Conservation (phyloP, 2,888 invertebrate genomes). For the Clusia tigrina region DNA sequence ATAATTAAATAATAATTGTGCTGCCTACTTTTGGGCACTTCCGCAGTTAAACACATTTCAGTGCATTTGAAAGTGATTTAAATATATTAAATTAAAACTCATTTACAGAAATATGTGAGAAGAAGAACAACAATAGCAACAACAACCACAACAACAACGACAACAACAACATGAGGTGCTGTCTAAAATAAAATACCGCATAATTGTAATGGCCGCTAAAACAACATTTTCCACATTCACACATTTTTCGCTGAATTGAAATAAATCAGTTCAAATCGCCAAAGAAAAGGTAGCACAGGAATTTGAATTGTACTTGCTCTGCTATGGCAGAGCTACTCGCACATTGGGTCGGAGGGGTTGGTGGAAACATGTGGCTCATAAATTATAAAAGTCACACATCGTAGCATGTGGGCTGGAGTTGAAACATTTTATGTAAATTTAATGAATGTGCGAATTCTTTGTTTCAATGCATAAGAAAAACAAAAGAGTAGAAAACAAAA, state of each 20-base stretch:
- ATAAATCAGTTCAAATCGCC: slow-evolving; percentile 3
- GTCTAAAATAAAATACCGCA: background rate
- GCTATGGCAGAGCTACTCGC: too few relatives aligned
- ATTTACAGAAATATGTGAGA: background rate
- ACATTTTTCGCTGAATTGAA: slow-evolving; percentile 3
- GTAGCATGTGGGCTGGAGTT: background rate
- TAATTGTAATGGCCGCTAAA: slow-evolving; percentile 9
- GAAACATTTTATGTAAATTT: background rate
- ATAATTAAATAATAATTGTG: background rate
- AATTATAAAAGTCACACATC: slow-evolving; percentile 2
- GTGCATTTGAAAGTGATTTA: background rate
- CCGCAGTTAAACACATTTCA: background rate
- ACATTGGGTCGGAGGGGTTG: background rate
- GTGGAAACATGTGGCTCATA: slow-evolving; percentile 1
- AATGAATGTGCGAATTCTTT: slow-evolving; percentile 9
- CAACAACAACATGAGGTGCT: too few relatives aligned
- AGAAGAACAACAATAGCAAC: background rate
- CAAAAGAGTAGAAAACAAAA: too few relatives aligned
- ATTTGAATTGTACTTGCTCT: background rate
- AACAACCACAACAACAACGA: too few relatives aligned
- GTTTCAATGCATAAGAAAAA: too few relatives aligned
- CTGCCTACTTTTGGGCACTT: background rate
- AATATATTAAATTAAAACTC: background rate
- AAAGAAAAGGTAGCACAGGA: background rate
- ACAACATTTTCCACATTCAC: slow-evolving; percentile 12